Evolutionary conservation across 1,140 invertebrate species (phyloP).

Genomic region (Macrostomum lignano): DNA sequence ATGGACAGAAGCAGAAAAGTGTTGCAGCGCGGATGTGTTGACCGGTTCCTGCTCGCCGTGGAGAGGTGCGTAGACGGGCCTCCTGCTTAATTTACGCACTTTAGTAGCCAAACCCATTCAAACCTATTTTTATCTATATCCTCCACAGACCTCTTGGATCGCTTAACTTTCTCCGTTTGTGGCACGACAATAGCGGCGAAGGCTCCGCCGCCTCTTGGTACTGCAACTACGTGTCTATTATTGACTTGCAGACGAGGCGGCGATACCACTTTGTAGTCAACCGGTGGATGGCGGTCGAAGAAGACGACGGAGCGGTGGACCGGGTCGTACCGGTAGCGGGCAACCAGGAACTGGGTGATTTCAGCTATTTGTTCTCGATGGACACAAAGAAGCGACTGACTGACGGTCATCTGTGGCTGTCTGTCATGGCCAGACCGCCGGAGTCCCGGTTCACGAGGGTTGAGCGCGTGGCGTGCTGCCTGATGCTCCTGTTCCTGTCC

Average conservation of each 20-base stretch:
- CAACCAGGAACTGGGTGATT: background rate
- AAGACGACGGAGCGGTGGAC: slow-evolving; percentile 31
- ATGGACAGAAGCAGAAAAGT: slow-evolving; percentile 8
- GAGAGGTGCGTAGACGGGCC: slow-evolving; percentile 16
- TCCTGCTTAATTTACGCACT: no score
- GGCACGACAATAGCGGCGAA: slow-evolving; percentile 34
- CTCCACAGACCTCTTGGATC: slow-evolving; percentile 31
- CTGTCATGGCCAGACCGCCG: slow-evolving; percentile 31
- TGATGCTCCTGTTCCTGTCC: slow-evolving; percentile 31
- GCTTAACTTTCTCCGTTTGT: slow-evolving; percentile 30
- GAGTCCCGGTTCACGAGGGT: slow-evolving; percentile 30
- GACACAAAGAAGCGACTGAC: slow-evolving; percentile 23
- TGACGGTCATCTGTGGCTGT: slow-evolving; percentile 35
- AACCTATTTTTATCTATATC: no score
- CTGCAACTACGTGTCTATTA: slow-evolving; percentile 29
- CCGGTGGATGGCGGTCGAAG: slow-evolving; percentile 33
- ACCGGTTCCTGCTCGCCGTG: slow-evolving; percentile 22
- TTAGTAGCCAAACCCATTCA: no score
- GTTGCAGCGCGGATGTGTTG: slow-evolving; percentile 11
- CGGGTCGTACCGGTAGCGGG: slow-evolving; percentile 1
- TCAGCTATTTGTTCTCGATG: slow-evolving; percentile 1
- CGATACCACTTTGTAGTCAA: slow-evolving; percentile 31
- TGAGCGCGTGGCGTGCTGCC: slow-evolving; percentile 32
- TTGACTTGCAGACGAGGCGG: slow-evolving; percentile 31
- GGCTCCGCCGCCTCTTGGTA: slow-evolving; percentile 32